Percentiles rank a stretch among this genome's conserved stretches.
Evolutionary conservation across 2,113 vertebrate species (phyloP).

Genomic region (Talpa occidentalis): DNA sequence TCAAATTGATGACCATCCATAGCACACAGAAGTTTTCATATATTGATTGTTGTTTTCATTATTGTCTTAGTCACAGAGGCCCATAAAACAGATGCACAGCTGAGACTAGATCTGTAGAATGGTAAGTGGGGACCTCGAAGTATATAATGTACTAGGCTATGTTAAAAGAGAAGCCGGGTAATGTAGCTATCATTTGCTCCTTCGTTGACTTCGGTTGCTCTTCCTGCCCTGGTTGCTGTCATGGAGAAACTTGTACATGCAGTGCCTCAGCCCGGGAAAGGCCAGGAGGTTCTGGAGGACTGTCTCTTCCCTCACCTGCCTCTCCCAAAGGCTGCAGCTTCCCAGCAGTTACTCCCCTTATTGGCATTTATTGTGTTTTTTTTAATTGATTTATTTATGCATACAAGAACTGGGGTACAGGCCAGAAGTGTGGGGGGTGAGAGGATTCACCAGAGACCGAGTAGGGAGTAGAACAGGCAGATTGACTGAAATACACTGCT

Average conservation of each 20-base stretch:
- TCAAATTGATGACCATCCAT: too few species aligned
- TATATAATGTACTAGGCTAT: neutral
- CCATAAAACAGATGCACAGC: neutral
- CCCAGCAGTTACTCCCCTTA: neutral
- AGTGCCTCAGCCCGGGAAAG: rapidly evolving
- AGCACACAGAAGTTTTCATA: rapidly evolving
- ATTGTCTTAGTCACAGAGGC: neutral
- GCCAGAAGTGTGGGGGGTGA: too few species aligned
- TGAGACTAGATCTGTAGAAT: neutral
- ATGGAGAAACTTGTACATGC: neutral
- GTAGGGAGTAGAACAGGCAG: too few species aligned
- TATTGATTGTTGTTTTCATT: rapidly evolving
- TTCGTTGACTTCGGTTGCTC: neutral
- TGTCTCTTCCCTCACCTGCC: neutral
- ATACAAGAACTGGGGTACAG: too few species aligned
- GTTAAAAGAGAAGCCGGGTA: neutral
- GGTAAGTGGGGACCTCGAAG: too few species aligned
- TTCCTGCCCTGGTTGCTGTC: neutral
- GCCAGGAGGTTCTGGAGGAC: neutral
- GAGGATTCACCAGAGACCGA: too few species aligned
- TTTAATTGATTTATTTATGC: too few species aligned
- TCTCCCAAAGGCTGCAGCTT: neutral
- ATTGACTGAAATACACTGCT: too few species aligned
- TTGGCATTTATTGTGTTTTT: too few species aligned
- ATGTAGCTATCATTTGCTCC: neutral